Evolutionary conservation across 64 coral and sea anemone genomes (phyloP), one percentile per base, ranked within the genome.

Genomic region (Acropora tenuis): DNA sequence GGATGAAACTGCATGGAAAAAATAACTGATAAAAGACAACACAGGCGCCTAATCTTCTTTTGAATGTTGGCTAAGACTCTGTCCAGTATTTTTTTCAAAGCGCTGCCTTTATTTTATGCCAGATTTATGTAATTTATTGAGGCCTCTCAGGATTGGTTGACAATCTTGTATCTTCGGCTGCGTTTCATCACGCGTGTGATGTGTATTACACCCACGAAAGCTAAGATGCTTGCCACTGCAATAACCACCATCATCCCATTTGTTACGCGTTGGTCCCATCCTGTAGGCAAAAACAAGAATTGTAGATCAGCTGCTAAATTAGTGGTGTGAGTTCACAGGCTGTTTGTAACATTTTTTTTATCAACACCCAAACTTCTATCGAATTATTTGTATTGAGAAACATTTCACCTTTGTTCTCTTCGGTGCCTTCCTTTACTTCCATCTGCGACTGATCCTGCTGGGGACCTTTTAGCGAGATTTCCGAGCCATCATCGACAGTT

Each of bases 141-240:
- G 18, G 50, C 15, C 48, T 11, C 2, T 69, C 16, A 48, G n/a
- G 12, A 71, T 44, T 69, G 81, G 43, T 84, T 48, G 81, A 84
- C 81, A 4, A 84, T 67, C 81, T 78, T 87, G 82, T 92, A 87
- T 5, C 60, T 61, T 45, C 50, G 73, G n/a, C 90, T 75, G 74
- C 90, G 82, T 50, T 86, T 80, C 80, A 77, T 68, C 76, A 77
- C 83, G 42, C 90, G 73, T 30, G 82, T 85, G 77, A 92, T 16
- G 81, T 92, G 77, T 16, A 92, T 49, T 16, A 92, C 84, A 7
- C 90, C 90, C 18, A 87, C 73, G 41, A 92, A 44, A 79, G 90
- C 90, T 12, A 92, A 76, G 8, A 92, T n/a, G 20, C 82, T 92
- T 4, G 50, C 84, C 0, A 82, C 83, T 18, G 75, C 76, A 40